Conservation (phyloP, 2,888 invertebrate genomes). For the Cyclophora punctaria region DNA sequence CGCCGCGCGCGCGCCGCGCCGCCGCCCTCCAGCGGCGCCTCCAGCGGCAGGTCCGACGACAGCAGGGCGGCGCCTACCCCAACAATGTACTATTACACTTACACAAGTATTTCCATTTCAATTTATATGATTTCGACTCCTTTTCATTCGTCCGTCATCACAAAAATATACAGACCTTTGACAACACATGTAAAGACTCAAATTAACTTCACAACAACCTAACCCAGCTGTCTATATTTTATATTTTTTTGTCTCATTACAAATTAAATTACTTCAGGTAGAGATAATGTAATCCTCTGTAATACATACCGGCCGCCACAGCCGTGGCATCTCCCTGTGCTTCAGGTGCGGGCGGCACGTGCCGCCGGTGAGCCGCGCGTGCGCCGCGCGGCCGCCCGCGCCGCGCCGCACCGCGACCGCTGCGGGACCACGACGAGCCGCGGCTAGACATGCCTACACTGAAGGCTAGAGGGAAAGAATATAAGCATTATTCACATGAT, state of each 20-base stretch:
- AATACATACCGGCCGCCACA: slow-evolving; percentile 38
- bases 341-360: slow-evolving; percentile 31
- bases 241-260: too few relatives aligned
- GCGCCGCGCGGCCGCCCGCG: slow-evolving; percentile 86
- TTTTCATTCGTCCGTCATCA: too few relatives aligned
- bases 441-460: too few relatives aligned
- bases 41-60: slow-evolving; percentile 51
- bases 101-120: too few relatives aligned
- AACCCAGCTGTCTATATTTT: too few relatives aligned
- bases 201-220: too few relatives aligned
- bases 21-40: slow-evolving; percentile 24
- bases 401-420: slow-evolving; percentile 49
- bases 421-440: neutral
- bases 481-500: slow-evolving; percentile 19
- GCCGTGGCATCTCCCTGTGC: slow-evolving; percentile 24
- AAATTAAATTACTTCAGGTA: too few relatives aligned
- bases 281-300: too few relatives aligned
- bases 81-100: too few relatives aligned
- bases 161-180: too few relatives aligned
- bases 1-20: slow-evolving; percentile 36
- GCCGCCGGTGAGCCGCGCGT: slow-evolving; percentile 60
- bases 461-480: slow-evolving; percentile 30
- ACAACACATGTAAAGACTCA: too few relatives aligned
- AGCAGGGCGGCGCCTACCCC: slow-evolving; percentile 46
- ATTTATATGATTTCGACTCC: too few relatives aligned